phyloP scores from a whole-genome alignment of 1,140 invertebrate species.

The Prorops nasuta region DNA sequence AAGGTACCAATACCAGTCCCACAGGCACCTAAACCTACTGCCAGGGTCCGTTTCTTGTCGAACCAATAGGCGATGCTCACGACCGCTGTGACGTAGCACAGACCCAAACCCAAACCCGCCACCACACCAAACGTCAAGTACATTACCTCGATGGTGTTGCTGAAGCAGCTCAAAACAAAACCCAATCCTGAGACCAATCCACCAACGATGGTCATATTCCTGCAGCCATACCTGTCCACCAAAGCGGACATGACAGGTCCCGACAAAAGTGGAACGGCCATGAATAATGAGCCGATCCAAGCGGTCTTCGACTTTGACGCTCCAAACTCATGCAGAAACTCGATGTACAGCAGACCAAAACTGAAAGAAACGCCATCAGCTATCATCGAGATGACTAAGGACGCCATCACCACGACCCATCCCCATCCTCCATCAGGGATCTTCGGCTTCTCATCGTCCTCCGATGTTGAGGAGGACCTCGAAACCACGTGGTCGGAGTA shows the following conservation, averaged over 20 bases:
- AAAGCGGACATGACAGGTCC: conserved; percentile 84
- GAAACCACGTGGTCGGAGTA: background rate
- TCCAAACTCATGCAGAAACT: conserved; percentile 83
- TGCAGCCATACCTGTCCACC: conserved; percentile 85
- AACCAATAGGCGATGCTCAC: conserved; percentile 96
- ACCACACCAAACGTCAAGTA: conserved; percentile 85
- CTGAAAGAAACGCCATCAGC: conserved; percentile 94
- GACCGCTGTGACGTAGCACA: conserved; percentile 87
- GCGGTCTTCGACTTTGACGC: conserved; percentile 80
- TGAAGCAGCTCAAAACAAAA: conserved; percentile 76
- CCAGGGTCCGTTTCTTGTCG: conserved; percentile 86
- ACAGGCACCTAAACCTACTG: conserved; percentile 88
- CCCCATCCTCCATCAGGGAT: conserved; percentile 78
- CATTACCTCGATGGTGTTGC: conserved; percentile 71
- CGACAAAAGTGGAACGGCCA: conserved; percentile 82
- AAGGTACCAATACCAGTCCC: conserved; percentile 86
- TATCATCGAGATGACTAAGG: conserved; percentile 85
- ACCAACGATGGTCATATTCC: conserved; percentile 79
- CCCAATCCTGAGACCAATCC: conserved; percentile 75
- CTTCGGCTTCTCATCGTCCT: conserved; percentile 45
- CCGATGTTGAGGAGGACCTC: background rate
- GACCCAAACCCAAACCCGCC: conserved; percentile 79
- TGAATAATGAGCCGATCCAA: conserved; percentile 85
- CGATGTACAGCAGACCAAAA: conserved; percentile 85
- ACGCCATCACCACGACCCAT: conserved; percentile 85